phyloP scores from a whole-genome alignment of 2,888 invertebrate species.

The Leptinotarsa tumamoca region DNA sequence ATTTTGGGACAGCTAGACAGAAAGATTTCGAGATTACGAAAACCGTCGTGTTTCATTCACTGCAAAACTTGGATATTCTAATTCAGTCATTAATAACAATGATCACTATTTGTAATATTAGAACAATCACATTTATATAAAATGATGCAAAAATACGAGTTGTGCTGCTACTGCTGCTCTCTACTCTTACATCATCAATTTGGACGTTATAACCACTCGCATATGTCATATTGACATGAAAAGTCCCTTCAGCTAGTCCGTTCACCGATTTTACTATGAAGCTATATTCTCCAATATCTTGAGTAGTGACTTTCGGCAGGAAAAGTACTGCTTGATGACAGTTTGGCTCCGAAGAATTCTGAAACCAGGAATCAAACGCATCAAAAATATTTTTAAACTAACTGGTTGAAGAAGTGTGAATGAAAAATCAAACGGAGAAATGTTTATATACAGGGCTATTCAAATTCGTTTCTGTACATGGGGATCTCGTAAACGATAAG shows the following conservation, averaged over 20 bases:
- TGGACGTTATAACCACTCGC: conserved; percentile 64
- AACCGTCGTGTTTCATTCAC: conserved; percentile 16
- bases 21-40: conserved; percentile 27
- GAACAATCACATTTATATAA: conserved; percentile 63
- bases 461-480: too few relatives aligned
- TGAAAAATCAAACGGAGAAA: too few relatives aligned
- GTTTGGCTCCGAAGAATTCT: conserved; percentile 71
- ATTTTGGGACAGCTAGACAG: conserved; percentile 3
- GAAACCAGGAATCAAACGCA: conserved; percentile 54
- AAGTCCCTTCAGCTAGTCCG: conserved; percentile 74
- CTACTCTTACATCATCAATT: conserved; percentile 50
- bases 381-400: too few relatives aligned
- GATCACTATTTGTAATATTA: conserved; percentile 54
- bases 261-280: conserved; percentile 74
- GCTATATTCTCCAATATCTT: conserved; percentile 74
- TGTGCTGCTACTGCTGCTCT: conserved; percentile 42
- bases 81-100: conserved; percentile 63
- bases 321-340: conserved; percentile 73
- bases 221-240: conserved; percentile 74
- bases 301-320: conserved; percentile 70
- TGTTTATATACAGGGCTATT: too few relatives aligned
- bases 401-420: too few relatives aligned
- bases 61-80: conserved; percentile 44
- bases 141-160: conserved; percentile 55
- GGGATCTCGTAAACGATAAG: too few relatives aligned